Evolutionary conservation across 2,888 invertebrate genomes (phyloP).

Genomic region (Microctonus hyperodae): DNA sequence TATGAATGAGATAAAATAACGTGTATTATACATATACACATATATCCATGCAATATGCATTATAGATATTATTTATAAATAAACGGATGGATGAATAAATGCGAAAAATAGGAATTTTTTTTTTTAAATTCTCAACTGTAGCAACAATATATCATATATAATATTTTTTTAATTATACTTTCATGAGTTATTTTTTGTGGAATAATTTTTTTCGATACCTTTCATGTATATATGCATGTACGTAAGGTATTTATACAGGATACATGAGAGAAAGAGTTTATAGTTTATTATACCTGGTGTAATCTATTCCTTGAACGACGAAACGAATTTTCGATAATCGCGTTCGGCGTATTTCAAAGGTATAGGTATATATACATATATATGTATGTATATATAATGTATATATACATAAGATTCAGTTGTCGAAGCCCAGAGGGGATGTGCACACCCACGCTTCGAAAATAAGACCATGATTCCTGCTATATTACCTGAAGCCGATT

Average conservation of each 20-base stretch:
- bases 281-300: slow-evolving; percentile 8
- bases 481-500: slow-evolving; percentile 18
- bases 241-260: slow-evolving; percentile 5
- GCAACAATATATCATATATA: neutral
- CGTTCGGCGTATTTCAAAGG: slow-evolving; percentile 12
- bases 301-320: slow-evolving; percentile 13
- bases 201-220: slow-evolving; percentile 1
- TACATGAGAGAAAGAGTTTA: neutral
- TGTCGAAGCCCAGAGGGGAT: neutral
- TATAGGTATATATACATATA: neutral
- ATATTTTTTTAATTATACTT: slow-evolving; percentile 12
- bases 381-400: neutral
- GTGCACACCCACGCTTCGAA: slow-evolving; percentile 4
- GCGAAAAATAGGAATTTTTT: neutral
- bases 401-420: neutral
- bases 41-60: neutral
- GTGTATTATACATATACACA: neutral
- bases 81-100: neutral
- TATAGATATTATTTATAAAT: neutral
- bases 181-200: slow-evolving; percentile 3
- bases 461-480: slow-evolving; percentile 8
- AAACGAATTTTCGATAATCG: slow-evolving; percentile 19
- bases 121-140: too few relatives aligned
- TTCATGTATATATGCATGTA: slow-evolving; percentile 8
- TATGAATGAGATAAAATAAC: slow-evolving; percentile 6